Base-by-base conservation (phyloP, 2,797 vertebrate genomes). In the Halcyon chelicuti region DNA sequence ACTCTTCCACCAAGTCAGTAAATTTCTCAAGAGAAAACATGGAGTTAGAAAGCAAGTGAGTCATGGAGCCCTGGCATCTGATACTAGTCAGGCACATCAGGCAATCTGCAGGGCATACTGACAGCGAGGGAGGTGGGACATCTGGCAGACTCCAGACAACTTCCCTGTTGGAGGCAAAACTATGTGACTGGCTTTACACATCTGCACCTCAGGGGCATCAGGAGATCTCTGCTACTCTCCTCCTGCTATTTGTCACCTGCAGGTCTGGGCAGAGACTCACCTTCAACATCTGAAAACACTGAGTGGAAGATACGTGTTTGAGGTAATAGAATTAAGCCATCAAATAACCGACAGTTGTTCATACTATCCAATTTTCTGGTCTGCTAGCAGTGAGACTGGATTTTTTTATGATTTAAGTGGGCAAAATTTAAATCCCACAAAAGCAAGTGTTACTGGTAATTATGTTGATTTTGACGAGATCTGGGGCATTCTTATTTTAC, bases 41-140 rank as follows among this genome's bases (percentile, higher is more conserved):
- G 0, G 9, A 2, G 12, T 52, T 73, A 70, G 29, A 46, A 58
- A 79, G 16, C 2, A 2, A 5, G 3, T 47, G 22, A 70, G 22
- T 12, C 14, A 7, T 0, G 5, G 12, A 91, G 3, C 9, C 11
- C 17, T 12, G 3, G 0, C 3, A 33, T 29, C 16, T 61, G 55
- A 15, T 25, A 13, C 28, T 5, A 3, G 26, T 12, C 1, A 2
- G 31, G 37, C 5, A 13, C 0, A 0, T 5, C 1, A 1, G 25
- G 16, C 23, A 81, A 14, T 8, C 12, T 65, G 20, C 35, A 20
- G 29, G 33, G 5, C 6, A n/a, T 19, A 23, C 16, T 33, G 31
- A 10, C 29, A 37, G 10, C 1, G 1, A 51, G 5, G 21, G 12
- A 76, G 1, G 6, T 26, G 42, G 54, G 37, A 61, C 7, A 7